These are phyloP conservation scores for Cyanistes caeruleus DNA, from an alignment of 2,113 vertebrate species.

Conservation along the genomic window DNA sequence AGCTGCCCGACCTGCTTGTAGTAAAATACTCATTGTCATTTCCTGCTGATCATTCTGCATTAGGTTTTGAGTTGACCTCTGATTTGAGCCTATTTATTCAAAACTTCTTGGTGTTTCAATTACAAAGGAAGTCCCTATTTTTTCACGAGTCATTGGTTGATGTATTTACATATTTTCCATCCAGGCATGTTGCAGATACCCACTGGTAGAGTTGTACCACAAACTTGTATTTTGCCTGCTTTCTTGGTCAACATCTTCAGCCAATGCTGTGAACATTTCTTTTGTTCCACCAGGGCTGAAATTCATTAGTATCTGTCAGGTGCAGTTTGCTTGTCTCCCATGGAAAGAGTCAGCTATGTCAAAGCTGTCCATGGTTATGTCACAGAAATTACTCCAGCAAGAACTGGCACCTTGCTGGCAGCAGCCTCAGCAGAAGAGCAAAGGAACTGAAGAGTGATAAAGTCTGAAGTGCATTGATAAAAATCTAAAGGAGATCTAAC, in stretches of 20 bases:
- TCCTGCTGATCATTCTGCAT: neutral
- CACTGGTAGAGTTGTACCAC: neutral
- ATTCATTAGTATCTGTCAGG: neutral
- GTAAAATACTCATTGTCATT: neutral
- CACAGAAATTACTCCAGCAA: neutral
- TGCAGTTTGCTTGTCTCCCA: neutral
- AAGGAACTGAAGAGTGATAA: neutral
- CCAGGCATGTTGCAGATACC: neutral
- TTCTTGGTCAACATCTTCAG: neutral
- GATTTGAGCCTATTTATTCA: neutral
- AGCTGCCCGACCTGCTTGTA: neutral
- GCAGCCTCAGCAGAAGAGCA: neutral
- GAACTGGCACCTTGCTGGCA: neutral
- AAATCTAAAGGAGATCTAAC: neutral
- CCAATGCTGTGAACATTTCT: neutral
- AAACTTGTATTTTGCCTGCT: neutral
- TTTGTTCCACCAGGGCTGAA: neutral
- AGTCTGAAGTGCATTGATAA: neutral
- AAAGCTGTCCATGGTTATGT: neutral
- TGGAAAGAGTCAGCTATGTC: neutral
- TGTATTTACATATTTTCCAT: neutral
- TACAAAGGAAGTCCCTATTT: neutral
- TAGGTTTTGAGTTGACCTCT: neutral
- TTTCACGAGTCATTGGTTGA: neutral
- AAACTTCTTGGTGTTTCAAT: neutral